Evolutionary conservation across 2,113 vertebrate species (phyloP), one percentile per base, ranked within the genome.

Genomic region (Tetrao urogallus): DNA sequence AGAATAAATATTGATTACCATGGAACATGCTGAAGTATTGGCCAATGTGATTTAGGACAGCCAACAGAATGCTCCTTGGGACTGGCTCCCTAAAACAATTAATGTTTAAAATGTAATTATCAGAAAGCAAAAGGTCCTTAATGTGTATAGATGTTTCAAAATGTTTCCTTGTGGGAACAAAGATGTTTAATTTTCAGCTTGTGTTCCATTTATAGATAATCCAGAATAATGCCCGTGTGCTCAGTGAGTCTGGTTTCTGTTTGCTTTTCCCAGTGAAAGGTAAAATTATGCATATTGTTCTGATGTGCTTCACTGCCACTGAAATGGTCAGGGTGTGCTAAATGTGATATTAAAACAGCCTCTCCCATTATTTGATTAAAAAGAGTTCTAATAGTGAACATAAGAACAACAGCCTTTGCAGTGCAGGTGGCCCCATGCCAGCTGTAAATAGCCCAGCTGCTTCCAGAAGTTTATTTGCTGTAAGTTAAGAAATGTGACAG

Each of bases 311-410:
- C 56, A 17, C 4, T 79, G 87, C 60, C 38, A 2, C 82, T 67
- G 87, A 32, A 77, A 61, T 11, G 52, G n/a, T 69, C 65, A 20
- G 38, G 0, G 5, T 4, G 40, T 80, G 72, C 82, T 90, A 81
- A 89, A 75, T 36, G 3, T 7, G 57, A 50, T 1, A 14, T 30
- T 88, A 34, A 78, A 75, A 25, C 82, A 83, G 82, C 76, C 91
- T 69, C 82, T 91, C 75, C 82, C 74, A 83, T 91, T 86, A 88
- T 90, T 90, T 88, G 91, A 94, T 96, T 90, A 88, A 58, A 72
- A 69, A 75, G 73, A 79, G 86, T 73, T 90, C 70, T 91, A 84
- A 82, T 86, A 83, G 78, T 2, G 9, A 67, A 36, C 48, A 1
- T 15, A 67, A 21, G 80, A 57, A 17, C 65, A 54, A 14, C 69